These are phyloP conservation scores for Bradypus variegatus DNA, from an alignment of 2,797 vertebrate species.

Conservation along the genomic window DNA sequence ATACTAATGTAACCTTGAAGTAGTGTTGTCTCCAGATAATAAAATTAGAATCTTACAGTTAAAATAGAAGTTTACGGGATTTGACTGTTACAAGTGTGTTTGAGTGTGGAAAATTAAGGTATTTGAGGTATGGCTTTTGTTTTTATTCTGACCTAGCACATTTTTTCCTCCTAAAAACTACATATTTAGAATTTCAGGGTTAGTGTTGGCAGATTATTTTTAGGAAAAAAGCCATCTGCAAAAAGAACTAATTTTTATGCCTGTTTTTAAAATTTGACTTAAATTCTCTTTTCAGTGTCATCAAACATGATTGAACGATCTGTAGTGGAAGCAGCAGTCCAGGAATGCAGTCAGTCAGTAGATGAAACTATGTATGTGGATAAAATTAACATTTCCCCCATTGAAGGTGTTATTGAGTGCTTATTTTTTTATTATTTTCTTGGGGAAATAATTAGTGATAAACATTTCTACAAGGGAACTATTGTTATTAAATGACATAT, in stretches of 20 bases:
- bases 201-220: constrained; percentile 29
- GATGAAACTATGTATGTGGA: constrained; percentile 87
- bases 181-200: background rate
- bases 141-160: constrained; percentile 12
- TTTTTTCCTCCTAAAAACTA: background rate
- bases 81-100: background rate
- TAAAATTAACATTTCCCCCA: background rate
- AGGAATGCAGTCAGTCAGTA: constrained; percentile 89
- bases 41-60: background rate
- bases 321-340: constrained; percentile 84
- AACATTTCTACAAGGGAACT: background rate
- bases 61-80: background rate
- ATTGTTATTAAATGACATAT: background rate
- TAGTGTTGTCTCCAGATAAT: background rate
- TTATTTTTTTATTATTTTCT: constrained; percentile 29
- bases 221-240: background rate
- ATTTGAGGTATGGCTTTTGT: background rate
- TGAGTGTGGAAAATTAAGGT: background rate
- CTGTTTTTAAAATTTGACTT: constrained; percentile 10
- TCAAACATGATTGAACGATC: constrained; percentile 90
- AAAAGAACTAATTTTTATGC: constrained; percentile 8
- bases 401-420: background rate
- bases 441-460: constrained; percentile 14
- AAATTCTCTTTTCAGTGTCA: constrained; percentile 80
- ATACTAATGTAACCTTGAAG: background rate